Conservation (phyloP, 2,888 invertebrate genomes). For the Salpingus planirostris region DNA sequence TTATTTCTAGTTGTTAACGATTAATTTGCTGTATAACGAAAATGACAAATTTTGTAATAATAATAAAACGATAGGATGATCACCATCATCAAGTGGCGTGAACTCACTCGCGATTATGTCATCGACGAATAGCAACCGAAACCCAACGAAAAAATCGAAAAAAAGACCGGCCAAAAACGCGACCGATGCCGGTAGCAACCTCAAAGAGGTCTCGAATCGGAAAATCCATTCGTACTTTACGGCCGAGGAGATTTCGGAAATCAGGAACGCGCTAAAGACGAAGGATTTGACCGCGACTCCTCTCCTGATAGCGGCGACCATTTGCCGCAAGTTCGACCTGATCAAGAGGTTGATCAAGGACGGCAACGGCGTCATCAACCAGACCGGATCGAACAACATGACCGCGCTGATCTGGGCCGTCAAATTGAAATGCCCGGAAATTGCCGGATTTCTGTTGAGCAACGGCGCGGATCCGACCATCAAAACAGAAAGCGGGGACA, state of each 20-base stretch:
- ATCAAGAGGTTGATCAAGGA: constrained; percentile 31
- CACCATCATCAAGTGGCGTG: neutral
- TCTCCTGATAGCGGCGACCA: constrained; percentile 31
- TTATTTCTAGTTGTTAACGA: neutral
- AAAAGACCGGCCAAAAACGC: constrained; percentile 9
- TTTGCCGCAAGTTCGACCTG: constrained; percentile 33
- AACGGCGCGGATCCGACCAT: constrained; percentile 36
- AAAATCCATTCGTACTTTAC: constrained; percentile 25
- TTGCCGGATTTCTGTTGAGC: constrained; percentile 34
- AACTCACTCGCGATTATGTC: constrained; percentile 16
- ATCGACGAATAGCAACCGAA: constrained; percentile 19
- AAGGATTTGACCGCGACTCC: constrained; percentile 30
- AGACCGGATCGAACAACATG: constrained; percentile 33
- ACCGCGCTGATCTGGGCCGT: constrained; percentile 40
- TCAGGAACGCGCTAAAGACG: constrained; percentile 28
- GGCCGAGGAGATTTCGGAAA: constrained; percentile 28
- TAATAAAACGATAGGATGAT: too few species aligned
- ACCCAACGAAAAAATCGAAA: constrained; percentile 11
- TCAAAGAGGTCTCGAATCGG: too few species aligned
- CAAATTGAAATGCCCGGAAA: constrained; percentile 34
- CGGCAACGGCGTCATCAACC: constrained; percentile 32
- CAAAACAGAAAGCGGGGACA: constrained; percentile 34
- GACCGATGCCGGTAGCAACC: too few species aligned
- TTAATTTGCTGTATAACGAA: too few species aligned
- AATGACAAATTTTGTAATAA: too few species aligned